These are phyloP conservation scores for Laupala kohalensis DNA, from an alignment of 1,140 invertebrate species.

Conservation along the genomic window DNA sequence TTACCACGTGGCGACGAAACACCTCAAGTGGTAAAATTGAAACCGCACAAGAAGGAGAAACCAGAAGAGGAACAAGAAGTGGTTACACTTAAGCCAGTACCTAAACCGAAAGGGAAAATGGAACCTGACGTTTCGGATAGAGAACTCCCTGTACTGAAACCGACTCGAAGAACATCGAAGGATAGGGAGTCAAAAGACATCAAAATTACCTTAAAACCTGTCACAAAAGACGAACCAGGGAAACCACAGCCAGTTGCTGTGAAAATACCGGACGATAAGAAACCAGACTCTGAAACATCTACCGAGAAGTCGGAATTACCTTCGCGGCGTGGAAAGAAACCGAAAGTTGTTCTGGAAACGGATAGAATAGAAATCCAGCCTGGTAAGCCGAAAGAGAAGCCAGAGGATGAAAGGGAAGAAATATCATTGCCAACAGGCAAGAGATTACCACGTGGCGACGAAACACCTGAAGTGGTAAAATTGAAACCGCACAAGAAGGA, in stretches of 20 bases:
- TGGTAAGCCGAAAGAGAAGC: slow-evolving; percentile 12
- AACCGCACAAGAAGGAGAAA: no score
- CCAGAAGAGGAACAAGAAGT: slow-evolving; percentile 21
- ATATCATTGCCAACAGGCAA: slow-evolving; percentile 18
- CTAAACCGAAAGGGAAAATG: slow-evolving; percentile 19
- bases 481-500: slow-evolving; percentile 18
- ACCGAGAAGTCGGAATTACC: slow-evolving; percentile 3
- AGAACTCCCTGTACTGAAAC: slow-evolving; percentile 17
- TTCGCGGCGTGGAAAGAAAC: slow-evolving; percentile 19
- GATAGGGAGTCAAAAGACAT: slow-evolving; percentile 20
- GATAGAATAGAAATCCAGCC: no score
- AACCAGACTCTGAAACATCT: slow-evolving; percentile 14
- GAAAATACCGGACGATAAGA: slow-evolving; percentile 25
- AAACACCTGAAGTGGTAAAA: slow-evolving; percentile 21
- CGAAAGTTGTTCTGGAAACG: slow-evolving; percentile 23
- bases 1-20: no score
- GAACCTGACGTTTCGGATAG: slow-evolving; percentile 16
- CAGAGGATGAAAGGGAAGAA: slow-evolving; percentile 15
- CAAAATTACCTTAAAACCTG: neutral
- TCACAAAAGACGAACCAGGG: slow-evolving; percentile 15
- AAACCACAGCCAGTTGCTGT: slow-evolving; percentile 19
- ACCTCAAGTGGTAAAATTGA: no score
- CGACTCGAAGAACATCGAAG: slow-evolving; percentile 11
- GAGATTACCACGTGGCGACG: slow-evolving; percentile 21
- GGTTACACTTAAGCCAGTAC: slow-evolving; percentile 23